Conservation (phyloP, 2,113 vertebrate species). For the Glaucomys volans region DNA sequence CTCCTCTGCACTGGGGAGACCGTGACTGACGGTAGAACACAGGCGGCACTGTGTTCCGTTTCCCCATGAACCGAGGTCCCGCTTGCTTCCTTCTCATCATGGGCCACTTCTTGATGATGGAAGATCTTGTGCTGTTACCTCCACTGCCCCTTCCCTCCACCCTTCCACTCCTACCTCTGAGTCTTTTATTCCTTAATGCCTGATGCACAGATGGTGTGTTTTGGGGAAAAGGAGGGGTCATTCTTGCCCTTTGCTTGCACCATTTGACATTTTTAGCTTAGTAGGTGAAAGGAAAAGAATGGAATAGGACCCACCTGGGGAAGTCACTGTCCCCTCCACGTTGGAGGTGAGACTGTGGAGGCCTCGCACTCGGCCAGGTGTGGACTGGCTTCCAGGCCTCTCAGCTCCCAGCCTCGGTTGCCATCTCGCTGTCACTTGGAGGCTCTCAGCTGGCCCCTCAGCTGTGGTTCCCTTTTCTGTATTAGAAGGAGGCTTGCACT, state of each 20-base stretch:
- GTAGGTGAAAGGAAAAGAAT: not conserved
- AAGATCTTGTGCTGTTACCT: not conserved
- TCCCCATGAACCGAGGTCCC: no score
- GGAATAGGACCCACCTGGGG: not conserved
- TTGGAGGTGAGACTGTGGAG: not conserved
- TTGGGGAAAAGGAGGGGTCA: not conserved
- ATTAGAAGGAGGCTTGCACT: not conserved
- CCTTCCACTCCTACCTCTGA: accelerated
- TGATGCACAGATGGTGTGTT: not conserved
- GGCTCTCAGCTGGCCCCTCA: not conserved
- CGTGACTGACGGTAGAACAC: not conserved
- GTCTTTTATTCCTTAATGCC: not conserved
- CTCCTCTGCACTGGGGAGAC: not conserved
- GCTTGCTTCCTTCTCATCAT: not conserved
- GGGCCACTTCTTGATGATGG: not conserved
- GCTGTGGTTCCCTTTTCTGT: not conserved
- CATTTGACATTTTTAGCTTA: not conserved
- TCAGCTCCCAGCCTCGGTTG: not conserved
- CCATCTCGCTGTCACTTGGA: not conserved
- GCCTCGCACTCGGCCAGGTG: not conserved
- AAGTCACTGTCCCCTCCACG: not conserved
- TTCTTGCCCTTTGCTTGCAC: not conserved
- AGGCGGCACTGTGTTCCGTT: accelerated
- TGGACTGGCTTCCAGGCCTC: not conserved
- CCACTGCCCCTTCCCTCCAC: not conserved